phyloP scores from a whole-genome alignment of 2,113 vertebrate genomes.

The Acrocephalus arundinaceus region DNA sequence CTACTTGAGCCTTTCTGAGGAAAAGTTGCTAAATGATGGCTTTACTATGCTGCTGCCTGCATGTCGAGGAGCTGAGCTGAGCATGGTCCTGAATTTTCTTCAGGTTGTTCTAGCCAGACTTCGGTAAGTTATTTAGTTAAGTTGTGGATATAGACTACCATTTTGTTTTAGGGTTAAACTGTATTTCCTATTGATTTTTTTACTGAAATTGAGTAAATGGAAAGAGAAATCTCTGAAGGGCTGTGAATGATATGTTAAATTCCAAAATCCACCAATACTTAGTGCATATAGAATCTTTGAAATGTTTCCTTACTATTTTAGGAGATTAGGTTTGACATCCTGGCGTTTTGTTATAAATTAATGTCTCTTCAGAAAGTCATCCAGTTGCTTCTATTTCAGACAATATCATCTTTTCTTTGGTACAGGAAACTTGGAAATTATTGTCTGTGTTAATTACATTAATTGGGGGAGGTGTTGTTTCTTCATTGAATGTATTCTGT shows the following conservation, averaged over 20 bases:
- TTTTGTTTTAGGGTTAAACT: background rate
- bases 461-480: background rate
- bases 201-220: background rate
- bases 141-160: background rate
- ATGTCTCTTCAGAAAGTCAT: background rate
- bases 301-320: background rate
- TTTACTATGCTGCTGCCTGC: slow-evolving; percentile 91
- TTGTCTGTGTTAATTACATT: background rate
- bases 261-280: background rate
- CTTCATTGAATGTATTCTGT: background rate
- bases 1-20: slow-evolving; percentile 86
- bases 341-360: background rate
- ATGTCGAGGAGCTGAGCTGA: slow-evolving; percentile 87
- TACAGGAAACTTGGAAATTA: background rate
- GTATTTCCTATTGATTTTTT: background rate
- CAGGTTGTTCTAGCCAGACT: slow-evolving; percentile 86
- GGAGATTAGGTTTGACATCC: background rate
- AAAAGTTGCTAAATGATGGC: slow-evolving; percentile 91
- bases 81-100: slow-evolving; percentile 83
- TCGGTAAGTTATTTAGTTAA: slow-evolving; percentile 76
- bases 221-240: background rate
- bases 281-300: background rate
- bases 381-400: background rate
- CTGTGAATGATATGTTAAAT: background rate
- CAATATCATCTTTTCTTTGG: background rate